Evolutionary conservation across 2,888 invertebrate genomes (phyloP), one percentile per base, ranked within the genome.

Genomic region (Pachliopta kotzebuea): DNA sequence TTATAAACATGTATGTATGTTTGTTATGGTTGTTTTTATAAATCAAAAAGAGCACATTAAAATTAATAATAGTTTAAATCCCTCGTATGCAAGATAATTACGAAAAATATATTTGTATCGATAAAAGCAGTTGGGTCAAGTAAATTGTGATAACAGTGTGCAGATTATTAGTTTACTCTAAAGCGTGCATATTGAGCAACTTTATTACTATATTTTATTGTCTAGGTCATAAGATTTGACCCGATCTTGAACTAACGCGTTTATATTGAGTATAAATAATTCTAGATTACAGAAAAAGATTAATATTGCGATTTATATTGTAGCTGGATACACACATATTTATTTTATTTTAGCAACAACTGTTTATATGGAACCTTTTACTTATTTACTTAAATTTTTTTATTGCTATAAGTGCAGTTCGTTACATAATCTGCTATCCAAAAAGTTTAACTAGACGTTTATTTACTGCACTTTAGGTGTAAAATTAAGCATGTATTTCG

Each of bases 191-290:
- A 71, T 71, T 76, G 79, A 78, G 80, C 80, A 77, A 72, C 70
- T 68, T 66, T 67, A 68, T 65, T 68, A 66, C 73, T 70, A 71
- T 79, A 83, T 85, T 84, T 84, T 80, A 78, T 81, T 79, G 73
- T 70, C 72, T 81, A 81, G 82, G 83, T 86, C 84, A 72, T 70
- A 67, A 77, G 83, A 87, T 73, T 74, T 76, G 76, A 76, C 76
- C 75, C 65, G 72, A 63, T 74, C 75, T 75, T 77, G 76, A 76
- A 74, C 74, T 56, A 18, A 4, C 68, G 65, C 60, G 70, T 45
- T 63, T 68, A 58, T 60, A 59, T 63, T 64, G 56, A 59, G 49
- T 49, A 62, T 61, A 57, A 54, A 56, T 64, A 50, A 50, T 50
- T 63, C n/a, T 63, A 49, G 55, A 61, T 63, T 52, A 11, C 20